Evolutionary conservation across 2,113 vertebrate genomes (phyloP), one percentile per base, ranked within the genome.

Genomic region (Eulemur macaco): DNA sequence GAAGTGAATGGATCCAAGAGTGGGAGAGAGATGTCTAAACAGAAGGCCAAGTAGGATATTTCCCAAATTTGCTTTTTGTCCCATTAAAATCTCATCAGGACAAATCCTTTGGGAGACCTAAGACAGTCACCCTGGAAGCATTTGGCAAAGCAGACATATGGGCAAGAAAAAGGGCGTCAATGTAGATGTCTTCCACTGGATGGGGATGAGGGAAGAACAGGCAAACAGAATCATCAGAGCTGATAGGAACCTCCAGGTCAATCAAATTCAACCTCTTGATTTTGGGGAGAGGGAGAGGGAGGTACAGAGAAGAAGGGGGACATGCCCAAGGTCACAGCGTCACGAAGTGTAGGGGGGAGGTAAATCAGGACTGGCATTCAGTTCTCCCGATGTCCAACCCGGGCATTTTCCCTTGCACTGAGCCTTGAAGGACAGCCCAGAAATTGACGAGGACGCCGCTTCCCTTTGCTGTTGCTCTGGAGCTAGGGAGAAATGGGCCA

Each of bases 21-120:
- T 0, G 71, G 68, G 69, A 86, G 50, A 91, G 76, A 87, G 58
- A 93, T 71, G 73, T 95, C 94, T 89, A 86, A 93, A 80, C 91
- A 71, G 86, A 93, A 52, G 84, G 11, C 86, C 39, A 56, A 95
- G 80, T 81, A 95, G 86, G 77, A 58, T 66, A n/a, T 50, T 68
- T 94, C 89, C 89, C 95, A 94, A 92, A 96, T 76, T 96, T 92
- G 86, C 64, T 97, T 96, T 96, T 77, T 81, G 71, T 90, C 74
- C 86, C 96, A 97, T 97, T 98, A 96, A 96, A 97, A 74, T 93
- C 91, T 92, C 97, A 97, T 97, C 85, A 96, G 89, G 56, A 85
- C n/a, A 87, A 58, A 64, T 93, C 95, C 80, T 92, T 86, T 52
- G 83, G 86, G 96, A 92, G 89, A 81, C 76, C 78, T 89, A 84